Base-by-base conservation (phyloP, 2,797 vertebrate genomes). In the Muraenolepis orangiensis region DNA sequence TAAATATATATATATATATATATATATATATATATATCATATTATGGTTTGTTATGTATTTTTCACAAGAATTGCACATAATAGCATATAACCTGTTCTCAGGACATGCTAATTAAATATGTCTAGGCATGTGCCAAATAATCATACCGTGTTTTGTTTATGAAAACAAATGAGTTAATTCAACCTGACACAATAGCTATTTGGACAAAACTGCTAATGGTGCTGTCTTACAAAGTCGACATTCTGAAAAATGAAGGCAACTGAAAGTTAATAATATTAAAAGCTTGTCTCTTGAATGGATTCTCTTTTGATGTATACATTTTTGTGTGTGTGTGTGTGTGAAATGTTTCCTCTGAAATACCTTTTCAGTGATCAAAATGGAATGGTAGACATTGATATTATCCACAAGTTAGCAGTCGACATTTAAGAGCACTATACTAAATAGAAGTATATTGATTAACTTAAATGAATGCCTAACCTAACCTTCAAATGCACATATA, bases 201-300 rank as follows among this genome's bases (percentile, higher is more conserved):
- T 31, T 0, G 20, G 73, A 42, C 10, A 70, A 77, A 81, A n/a
- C 71, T 6, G 46, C 66, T 74, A 68, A 6, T 64, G 72, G 78
- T 79, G 70, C 61, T 40, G 57, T 75, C 74, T 73, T 68, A 28
- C 36, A 32, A 69, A 74, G 74, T 42, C 69, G 38, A 42, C 67
- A 71, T 64, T 75, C 78, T 81, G 83, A 87, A 85, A 89, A 90
- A 87, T 76, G 80, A 85, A 83, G 79, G 72, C 77, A 78, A 82
- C 81, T 81, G 78, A 88, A 84, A 87, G 83, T 84, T 86, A 90
- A 91, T 90, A 90, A 90, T 85, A 85, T 83, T 89, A 84, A 91
- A 86, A 89, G 86, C 81, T 79, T 82, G 78, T 76, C 75, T 76
- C 72, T 75, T 75, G 81, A 84, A 83, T 83, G 81, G 86, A 87